phyloP scores from a whole-genome alignment of 2,888 invertebrate species.

The Willowsia nigromaculata region DNA sequence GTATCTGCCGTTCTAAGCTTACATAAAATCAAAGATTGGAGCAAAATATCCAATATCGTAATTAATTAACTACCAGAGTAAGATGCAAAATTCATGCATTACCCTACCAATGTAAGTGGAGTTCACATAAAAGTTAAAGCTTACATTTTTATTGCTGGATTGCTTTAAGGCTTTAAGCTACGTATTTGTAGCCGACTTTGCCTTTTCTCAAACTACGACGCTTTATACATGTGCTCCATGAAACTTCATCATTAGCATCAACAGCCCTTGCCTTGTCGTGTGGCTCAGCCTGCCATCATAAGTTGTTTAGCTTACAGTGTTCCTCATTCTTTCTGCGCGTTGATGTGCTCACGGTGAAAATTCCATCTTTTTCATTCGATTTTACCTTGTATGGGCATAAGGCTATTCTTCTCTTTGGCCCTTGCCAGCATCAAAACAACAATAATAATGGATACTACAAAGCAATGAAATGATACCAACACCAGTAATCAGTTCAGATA shows the following conservation, averaged over 20 bases:
- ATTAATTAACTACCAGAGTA: too few relatives aligned
- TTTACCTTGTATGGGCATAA: constrained; percentile 58
- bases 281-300: not conserved
- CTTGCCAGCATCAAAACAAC: not conserved
- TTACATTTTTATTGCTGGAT: too few relatives aligned
- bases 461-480: not conserved
- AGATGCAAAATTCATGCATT: too few relatives aligned
- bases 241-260: constrained; percentile 35
- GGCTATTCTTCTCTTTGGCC: not conserved
- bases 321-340: not conserved
- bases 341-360: constrained; percentile 23
- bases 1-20: not conserved
- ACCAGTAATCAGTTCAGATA: not conserved
- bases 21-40: too few relatives aligned
- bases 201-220: not conserved
- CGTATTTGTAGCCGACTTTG: not conserved
- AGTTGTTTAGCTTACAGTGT: constrained; percentile 1
- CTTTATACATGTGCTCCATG: not conserved
- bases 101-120: too few relatives aligned
- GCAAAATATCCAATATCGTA: too few relatives aligned
- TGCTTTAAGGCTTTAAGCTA: too few relatives aligned
- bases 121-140: too few relatives aligned
- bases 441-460: constrained; percentile 24
- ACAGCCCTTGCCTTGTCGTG: not conserved
- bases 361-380: constrained; percentile 25